phyloP scores from a whole-genome alignment of 2,113 vertebrate genomes.

The Dipodomys stephensi region DNA sequence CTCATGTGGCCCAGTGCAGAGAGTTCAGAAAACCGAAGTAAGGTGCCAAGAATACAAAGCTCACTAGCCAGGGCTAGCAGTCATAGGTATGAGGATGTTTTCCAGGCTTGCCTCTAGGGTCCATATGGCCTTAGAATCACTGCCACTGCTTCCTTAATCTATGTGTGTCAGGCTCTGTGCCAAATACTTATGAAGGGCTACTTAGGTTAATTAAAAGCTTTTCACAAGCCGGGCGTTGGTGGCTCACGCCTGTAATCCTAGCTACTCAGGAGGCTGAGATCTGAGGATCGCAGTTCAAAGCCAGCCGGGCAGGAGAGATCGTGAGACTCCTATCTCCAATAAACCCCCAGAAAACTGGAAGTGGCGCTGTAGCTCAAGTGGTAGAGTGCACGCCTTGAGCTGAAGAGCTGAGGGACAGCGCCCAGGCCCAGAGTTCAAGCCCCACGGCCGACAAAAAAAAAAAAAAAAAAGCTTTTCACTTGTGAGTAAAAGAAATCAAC shows the following conservation, averaged over 20 bases:
- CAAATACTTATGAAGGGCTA: neutral
- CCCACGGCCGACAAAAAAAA: no score
- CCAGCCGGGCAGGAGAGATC: no score
- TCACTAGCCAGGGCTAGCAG: neutral
- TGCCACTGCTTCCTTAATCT: neutral
- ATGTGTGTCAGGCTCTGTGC: neutral
- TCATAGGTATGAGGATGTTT: neutral
- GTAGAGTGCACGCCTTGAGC: no score
- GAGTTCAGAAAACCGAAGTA: neutral
- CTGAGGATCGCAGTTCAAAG: no score
- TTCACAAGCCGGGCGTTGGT: neutral
- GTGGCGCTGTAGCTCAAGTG: no score
- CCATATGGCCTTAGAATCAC: neutral
- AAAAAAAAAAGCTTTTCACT: neutral
- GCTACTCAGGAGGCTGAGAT: no score
- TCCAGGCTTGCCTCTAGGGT: neutral
- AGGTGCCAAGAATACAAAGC: neutral
- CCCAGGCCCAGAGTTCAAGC: no score
- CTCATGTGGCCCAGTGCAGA: neutral
- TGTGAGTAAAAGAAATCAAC: slow-evolving; percentile 30
- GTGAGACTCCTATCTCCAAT: no score
- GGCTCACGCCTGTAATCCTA: no score
- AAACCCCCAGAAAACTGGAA: no score
- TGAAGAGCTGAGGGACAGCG: no score
- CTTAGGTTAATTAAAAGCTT: neutral